Evolutionary conservation across 2,888 invertebrate genomes (phyloP), one percentile per base, ranked within the genome.

Genomic region (Antitype chi): DNA sequence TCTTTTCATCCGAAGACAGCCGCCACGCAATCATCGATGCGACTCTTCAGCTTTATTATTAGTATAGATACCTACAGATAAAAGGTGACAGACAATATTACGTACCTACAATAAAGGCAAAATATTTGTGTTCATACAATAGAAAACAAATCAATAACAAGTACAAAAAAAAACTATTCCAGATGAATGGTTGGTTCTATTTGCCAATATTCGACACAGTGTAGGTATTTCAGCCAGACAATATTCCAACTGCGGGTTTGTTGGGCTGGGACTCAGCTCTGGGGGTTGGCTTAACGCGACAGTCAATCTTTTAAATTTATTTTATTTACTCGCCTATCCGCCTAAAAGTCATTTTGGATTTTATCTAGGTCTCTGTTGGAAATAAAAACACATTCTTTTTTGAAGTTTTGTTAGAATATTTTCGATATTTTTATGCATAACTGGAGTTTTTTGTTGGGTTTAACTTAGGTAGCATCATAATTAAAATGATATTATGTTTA

Each of bases 261-360:
- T 80, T 78, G 68, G 74, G 66, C 72, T 62, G 66, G 67, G 53
- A 28, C 75, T 63, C 62, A 53, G 23, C 69, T 64, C 79, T 70
- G 62, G 64, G 82, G 71, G 72, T 68, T 76, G 76, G 79, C 77
- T 85, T 80, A 87, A 67, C 80, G 74, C 70, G 78, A 80, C 87
- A 70, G 80, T 85, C 86, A 85, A 82, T 86, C 76, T 73, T 80
- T 82, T 75, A 74, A 78, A 78, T 85, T 82, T 87, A 85, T 87
- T 86, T 81, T 80, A 82, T 85, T 85, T 80, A 80, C 55, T 69
- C 69, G 70, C 49, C 66, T 74, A 62, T 70, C 69, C 79, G 47
- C 68, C 70, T 70, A 77, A 70, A 70, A 25, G 68, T 55, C 59
- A 74, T 74, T 78, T 82, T 77, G 73, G 25, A 74, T 76, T 82